A percentile compares a stretch with the other conserved stretches of the same genome.
Conservation (phyloP, 2,888 invertebrate species). For the Plutella xylostella region DNA sequence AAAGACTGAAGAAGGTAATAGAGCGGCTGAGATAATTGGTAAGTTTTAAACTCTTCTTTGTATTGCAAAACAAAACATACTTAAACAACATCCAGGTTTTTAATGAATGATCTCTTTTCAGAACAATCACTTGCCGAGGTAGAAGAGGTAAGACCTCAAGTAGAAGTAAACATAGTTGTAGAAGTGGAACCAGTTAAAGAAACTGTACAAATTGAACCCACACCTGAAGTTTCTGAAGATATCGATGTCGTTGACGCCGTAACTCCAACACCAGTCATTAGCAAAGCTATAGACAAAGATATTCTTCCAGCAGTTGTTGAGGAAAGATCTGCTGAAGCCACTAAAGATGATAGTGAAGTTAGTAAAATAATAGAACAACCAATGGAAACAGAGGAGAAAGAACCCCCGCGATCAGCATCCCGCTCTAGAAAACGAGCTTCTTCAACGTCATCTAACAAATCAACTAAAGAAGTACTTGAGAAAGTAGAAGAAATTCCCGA, state of each 20-base stretch:
- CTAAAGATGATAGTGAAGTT: too few species aligned
- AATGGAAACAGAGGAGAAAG: conserved; percentile 7
- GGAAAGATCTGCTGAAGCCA: conserved; percentile 6
- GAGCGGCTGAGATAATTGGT: neutral
- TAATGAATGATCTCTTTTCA: neutral
- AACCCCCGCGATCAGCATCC: conserved; percentile 13
- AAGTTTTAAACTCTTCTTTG: neutral
- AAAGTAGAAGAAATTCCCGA: conserved; percentile 4
- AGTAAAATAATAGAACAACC: too few species aligned
- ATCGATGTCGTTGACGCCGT: conserved; percentile 17
- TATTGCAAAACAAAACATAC: neutral
- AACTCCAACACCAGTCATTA: conserved; percentile 5
- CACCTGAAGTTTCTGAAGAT: conserved; percentile 15
- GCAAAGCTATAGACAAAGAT: conserved; percentile 4
- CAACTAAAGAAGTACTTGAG: conserved; percentile 11
- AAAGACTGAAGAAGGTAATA: conserved; percentile 8
- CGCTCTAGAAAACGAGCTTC: conserved; percentile 16
- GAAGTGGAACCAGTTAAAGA: neutral
- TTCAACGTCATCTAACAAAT: conserved; percentile 7
- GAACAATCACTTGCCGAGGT: neutral
- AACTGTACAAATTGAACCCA: neutral
- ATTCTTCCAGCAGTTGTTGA: neutral
- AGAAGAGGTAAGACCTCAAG: neutral
- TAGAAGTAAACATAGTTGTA: neutral
- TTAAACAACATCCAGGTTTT: neutral